A percentile compares a stretch with the other conserved stretches of the same genome.
Evolutionary conservation across 2,888 invertebrate genomes (phyloP).

Genomic region (Metacarcinus magister): DNA sequence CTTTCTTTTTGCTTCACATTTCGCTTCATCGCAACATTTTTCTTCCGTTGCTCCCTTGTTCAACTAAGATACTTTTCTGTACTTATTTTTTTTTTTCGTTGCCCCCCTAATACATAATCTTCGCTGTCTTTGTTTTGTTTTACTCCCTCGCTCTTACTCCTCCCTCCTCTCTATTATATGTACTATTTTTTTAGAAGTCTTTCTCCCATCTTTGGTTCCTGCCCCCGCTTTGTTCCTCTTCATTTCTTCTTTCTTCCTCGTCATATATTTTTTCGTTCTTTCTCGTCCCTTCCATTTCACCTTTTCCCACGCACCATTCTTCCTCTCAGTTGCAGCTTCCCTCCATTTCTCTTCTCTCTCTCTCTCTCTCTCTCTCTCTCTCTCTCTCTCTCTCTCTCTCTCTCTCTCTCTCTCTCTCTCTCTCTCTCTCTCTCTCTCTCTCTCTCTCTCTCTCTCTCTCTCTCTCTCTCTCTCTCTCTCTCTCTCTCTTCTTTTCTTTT

Average conservation of each 20-base stretch:
- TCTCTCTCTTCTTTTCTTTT: neutral
- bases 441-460: slow-evolving; percentile 48
- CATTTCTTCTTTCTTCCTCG: neutral
- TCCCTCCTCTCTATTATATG: neutral
- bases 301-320: neutral
- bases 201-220: slow-evolving; percentile 12
- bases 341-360: neutral
- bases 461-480: slow-evolving; percentile 34
- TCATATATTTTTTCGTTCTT: neutral
- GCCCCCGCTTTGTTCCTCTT: slow-evolving; percentile 21
- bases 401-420: slow-evolving; percentile 47
- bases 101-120: neutral
- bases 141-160: neutral
- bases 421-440: slow-evolving; percentile 35
- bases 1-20: neutral
- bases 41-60: neutral
- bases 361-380: slow-evolving; percentile 32
- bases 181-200: neutral
- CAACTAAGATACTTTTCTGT: neutral
- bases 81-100: neutral
- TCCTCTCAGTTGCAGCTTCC: neutral
- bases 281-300: neutral
- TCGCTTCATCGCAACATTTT: neutral
- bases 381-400: slow-evolving; percentile 48
- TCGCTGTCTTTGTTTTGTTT: neutral